Percentiles rank a stretch among this genome's conserved stretches.
These are phyloP conservation scores for Nannoperca obscura DNA, from an alignment of 2,797 vertebrate species.

Conservation along the genomic window DNA sequence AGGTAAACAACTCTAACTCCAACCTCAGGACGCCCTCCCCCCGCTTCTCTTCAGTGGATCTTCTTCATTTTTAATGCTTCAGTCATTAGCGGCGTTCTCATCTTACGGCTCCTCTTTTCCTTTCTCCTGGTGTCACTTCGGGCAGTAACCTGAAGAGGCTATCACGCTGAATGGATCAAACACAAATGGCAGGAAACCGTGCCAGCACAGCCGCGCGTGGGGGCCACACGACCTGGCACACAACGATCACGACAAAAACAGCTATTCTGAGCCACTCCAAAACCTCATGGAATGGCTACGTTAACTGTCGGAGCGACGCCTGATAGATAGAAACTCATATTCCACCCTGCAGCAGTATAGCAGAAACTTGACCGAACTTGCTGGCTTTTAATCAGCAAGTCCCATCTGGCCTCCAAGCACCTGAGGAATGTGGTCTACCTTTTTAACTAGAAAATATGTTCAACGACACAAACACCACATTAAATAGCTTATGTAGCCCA, in stretches of 20 bases:
- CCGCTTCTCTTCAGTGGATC: conserved; percentile 22
- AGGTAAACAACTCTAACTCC: conserved; percentile 52
- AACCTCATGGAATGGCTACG: neutral
- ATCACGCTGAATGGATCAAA: conserved; percentile 51
- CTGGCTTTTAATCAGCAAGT: conserved; percentile 54
- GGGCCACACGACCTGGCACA: neutral
- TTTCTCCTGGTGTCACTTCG: conserved; percentile 54
- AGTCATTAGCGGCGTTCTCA: conserved; percentile 65
- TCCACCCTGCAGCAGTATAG: conserved; percentile 24
- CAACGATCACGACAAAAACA: neutral
- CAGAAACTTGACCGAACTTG: conserved; percentile 75
- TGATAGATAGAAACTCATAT: conserved; percentile 21
- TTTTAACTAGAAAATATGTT: conserved; percentile 24
- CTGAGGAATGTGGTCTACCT: conserved; percentile 68
- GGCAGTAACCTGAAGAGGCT: conserved; percentile 71
- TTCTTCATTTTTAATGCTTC: conserved; percentile 80
- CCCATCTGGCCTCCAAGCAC: conserved; percentile 55
- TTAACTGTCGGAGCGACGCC: neutral
- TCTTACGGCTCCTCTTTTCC: conserved; percentile 66
- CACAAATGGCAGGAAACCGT: conserved; percentile 32
- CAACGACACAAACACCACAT: too few species aligned
- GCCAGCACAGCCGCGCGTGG: conserved; percentile 24
- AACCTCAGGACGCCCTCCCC: neutral
- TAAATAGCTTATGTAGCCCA: too few species aligned
- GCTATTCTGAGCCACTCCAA: neutral